Percentiles rank a stretch among this genome's conserved stretches.
Evolutionary conservation across 2,113 vertebrate genomes (phyloP).

Genomic region (Tamias sibiricus): DNA sequence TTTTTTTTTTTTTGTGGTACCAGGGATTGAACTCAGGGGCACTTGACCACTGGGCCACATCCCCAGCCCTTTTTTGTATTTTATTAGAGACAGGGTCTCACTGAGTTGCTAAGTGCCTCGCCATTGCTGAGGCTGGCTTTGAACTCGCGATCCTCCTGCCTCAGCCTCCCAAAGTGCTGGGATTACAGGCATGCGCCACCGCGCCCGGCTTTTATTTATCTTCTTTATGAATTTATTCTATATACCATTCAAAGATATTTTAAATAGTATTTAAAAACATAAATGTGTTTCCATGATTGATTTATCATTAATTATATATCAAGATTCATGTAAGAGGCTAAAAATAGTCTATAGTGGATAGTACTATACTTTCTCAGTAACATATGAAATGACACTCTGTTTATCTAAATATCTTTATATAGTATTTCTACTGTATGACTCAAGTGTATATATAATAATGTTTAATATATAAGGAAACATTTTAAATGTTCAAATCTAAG

Average conservation of each 20-base stretch:
- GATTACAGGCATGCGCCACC: too few species aligned
- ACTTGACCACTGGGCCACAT: too few species aligned
- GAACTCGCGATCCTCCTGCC: too few species aligned
- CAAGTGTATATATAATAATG: background rate
- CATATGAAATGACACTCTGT: background rate
- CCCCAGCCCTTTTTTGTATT: too few species aligned
- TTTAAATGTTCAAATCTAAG: background rate
- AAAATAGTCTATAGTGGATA: background rate
- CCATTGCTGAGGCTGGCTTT: too few species aligned
- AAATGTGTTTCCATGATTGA: background rate
- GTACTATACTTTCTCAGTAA: background rate
- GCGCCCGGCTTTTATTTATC: background rate
- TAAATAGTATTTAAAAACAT: background rate
- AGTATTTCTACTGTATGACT: background rate
- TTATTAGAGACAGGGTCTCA: too few species aligned
- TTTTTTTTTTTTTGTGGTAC: too few species aligned
- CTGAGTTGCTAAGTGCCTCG: too few species aligned
- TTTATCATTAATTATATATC: background rate
- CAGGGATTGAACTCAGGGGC: too few species aligned
- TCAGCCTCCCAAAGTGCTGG: too few species aligned
- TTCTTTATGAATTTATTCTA: background rate
- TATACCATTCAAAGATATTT: background rate
- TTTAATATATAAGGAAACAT: background rate
- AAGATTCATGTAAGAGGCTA: background rate
- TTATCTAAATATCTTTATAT: constrained; percentile 6